Evolutionary conservation across 2,888 invertebrate species (phyloP).

Genomic region (Lasioglossum villosulum): DNA sequence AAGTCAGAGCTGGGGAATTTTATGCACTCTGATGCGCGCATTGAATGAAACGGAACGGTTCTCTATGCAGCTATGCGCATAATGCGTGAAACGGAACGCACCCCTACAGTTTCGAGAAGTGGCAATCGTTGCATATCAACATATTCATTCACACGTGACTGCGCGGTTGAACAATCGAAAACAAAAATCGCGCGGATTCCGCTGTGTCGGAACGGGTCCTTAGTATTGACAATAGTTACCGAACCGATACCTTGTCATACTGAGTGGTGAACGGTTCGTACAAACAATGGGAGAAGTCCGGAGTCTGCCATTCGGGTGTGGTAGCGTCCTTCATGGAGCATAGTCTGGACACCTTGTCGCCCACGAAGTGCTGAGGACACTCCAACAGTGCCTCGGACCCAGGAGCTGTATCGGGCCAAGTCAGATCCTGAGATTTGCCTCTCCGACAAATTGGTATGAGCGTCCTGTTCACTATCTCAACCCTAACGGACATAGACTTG

Average conservation of each 20-base stretch:
- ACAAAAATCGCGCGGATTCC: too few species aligned
- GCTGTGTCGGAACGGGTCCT: too few species aligned
- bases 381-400: constrained; percentile 89
- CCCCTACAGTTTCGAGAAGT: too few species aligned
- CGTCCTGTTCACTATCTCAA: constrained; percentile 87
- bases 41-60: too few species aligned
- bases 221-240: not conserved
- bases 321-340: constrained; percentile 88
- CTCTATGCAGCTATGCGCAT: too few species aligned
- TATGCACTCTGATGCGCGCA: too few species aligned
- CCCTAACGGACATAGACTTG: constrained; percentile 88
- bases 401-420: constrained; percentile 90
- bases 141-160: too few species aligned
- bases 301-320: constrained; percentile 90
- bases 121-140: too few species aligned
- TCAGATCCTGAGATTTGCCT: constrained; percentile 87
- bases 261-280: constrained; percentile 88
- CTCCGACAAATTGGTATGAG: constrained; percentile 86
- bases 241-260: constrained; percentile 86
- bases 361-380: constrained; percentile 85
- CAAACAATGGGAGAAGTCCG: constrained; percentile 91
- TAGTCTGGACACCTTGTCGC: constrained; percentile 83
- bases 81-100: too few species aligned
- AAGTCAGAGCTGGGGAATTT: too few species aligned
- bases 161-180: too few species aligned